Base-by-base conservation (phyloP, 2,113 vertebrate genomes). In the Dipodomys spectabilis region DNA sequence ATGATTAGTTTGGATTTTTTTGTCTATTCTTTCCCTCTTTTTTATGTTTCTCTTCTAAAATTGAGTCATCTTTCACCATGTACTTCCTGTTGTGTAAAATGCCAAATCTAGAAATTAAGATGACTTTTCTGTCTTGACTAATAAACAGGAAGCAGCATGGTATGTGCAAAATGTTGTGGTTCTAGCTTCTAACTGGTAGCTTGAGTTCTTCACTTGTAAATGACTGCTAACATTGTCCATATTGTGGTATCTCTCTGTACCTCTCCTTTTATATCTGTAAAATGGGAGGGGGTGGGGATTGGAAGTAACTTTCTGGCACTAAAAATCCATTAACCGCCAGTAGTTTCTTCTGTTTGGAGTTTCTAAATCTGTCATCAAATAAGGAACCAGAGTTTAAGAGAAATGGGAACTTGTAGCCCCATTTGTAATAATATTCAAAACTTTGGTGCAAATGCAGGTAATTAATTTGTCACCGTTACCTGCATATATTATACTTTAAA, bases 381-480 rank as follows among this genome's bases (percentile, higher is more conserved):
- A 23, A 87, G 68, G 45, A 84, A 5, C n/a, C 35, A 49, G 72
- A 83, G 28, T 62, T 94, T 65, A 88, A n/a, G 30, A 92, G 23
- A 30, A 82, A 49, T 71, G 22, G 57, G 49, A 90, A 86, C 16
- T 80, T 62, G 30, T 53, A 92, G 45, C 44, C 89, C 35, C 65
- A 18, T 83, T 79, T 95, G 44, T 65, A 72, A 84, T 23, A 32
- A 6, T 91, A 20, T 88, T 86, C 15, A 90, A 60, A 80, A 87
- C 35, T 77, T 82, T 44, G 79, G 32, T 82, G 78, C 75, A 86
- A 93, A 90, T 85, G 10, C 7, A 44, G 65, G 28, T 69, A 87
- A 94, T 95, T 94, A 88, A 94, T 95, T 94, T 95, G 90, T 93
- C 93, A 90, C 91, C n/a, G 77, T 91, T 64, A 25, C 57, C 79